Conservation (phyloP, 2,797 vertebrate genomes). For the Myripristis murdjan region DNA sequence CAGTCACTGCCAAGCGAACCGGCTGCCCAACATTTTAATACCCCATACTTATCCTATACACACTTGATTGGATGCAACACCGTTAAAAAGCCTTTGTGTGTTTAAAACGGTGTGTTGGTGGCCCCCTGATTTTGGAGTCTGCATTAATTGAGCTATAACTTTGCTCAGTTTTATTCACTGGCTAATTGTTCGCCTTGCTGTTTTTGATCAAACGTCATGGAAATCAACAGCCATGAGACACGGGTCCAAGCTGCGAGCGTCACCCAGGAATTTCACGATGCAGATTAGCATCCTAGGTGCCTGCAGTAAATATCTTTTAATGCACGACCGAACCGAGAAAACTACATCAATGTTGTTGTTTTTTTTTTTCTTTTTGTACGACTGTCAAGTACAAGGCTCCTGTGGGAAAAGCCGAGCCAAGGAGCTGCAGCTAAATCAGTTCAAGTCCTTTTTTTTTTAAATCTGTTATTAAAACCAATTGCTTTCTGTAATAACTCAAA, state of each 20-base stretch:
- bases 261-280: slow-evolving; percentile 28
- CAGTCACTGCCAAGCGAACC: slow-evolving; percentile 60
- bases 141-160: slow-evolving; percentile 55
- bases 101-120: slow-evolving; percentile 63
- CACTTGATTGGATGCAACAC: slow-evolving; percentile 71
- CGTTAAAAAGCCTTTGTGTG: slow-evolving; percentile 56
- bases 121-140: slow-evolving; percentile 55
- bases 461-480: too few species aligned
- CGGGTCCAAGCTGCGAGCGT: slow-evolving; percentile 25
- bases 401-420: too few species aligned
- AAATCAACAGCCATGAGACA: slow-evolving; percentile 44
- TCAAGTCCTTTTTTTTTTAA: too few species aligned
- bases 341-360: neutral
- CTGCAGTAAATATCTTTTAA: slow-evolving; percentile 34
- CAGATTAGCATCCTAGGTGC: neutral
- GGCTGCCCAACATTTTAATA: slow-evolving; percentile 62
- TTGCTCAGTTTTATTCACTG: slow-evolving; percentile 33
- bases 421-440: too few species aligned
- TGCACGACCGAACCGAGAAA: slow-evolving; percentile 38
- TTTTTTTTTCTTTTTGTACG: slow-evolving; percentile 1
- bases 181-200: slow-evolving; percentile 49
- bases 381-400: neutral
- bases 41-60: slow-evolving; percentile 67
- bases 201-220: slow-evolving; percentile 56
- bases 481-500: slow-evolving; percentile 27